Evolutionary conservation across 2,888 invertebrate genomes (phyloP).

Genomic region (Drosophila antonietae): DNA sequence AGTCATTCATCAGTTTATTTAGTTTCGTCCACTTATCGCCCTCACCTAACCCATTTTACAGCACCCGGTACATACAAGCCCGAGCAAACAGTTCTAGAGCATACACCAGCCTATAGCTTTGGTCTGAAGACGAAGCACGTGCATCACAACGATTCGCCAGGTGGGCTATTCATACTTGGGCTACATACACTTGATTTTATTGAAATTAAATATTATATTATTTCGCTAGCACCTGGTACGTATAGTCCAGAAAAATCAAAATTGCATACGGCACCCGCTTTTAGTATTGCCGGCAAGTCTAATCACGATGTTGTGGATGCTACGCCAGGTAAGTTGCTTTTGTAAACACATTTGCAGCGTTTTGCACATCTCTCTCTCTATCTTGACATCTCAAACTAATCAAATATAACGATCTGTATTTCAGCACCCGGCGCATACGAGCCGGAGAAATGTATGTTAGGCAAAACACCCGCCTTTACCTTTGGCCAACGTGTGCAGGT

Average conservation of each 20-base stretch:
- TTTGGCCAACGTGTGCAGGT: conserved; percentile 89
- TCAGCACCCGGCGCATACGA: conserved; percentile 87
- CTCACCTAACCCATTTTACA: conserved; percentile 23
- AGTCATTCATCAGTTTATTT: background rate
- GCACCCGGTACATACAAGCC: conserved; percentile 87
- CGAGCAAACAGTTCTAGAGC: conserved; percentile 86
- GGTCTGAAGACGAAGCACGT: conserved; percentile 88
- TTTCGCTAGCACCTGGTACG: conserved; percentile 84
- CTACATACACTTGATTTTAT: background rate
- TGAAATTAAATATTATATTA: conserved; percentile 7
- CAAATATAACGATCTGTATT: conserved; percentile 15
- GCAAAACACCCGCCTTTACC: conserved; percentile 89
- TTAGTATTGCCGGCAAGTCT: conserved; percentile 84
- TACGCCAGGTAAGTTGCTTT: conserved; percentile 70
- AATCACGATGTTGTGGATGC: conserved; percentile 84
- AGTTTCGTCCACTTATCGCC: conserved; percentile 1
- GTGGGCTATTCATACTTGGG: conserved; percentile 79
- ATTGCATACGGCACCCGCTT: conserved; percentile 86
- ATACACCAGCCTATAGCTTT: conserved; percentile 89
- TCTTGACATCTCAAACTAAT: background rate
- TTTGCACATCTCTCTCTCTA: too few relatives aligned
- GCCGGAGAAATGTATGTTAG: conserved; percentile 86
- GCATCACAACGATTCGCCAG: conserved; percentile 86
- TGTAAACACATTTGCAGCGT: background rate
- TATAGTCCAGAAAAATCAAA: conserved; percentile 86